A percentile compares a stretch with the other conserved stretches of the same genome.
These are phyloP conservation scores for Nycticebus coucang DNA, from an alignment of 2,113 vertebrate species.

Conservation along the genomic window DNA sequence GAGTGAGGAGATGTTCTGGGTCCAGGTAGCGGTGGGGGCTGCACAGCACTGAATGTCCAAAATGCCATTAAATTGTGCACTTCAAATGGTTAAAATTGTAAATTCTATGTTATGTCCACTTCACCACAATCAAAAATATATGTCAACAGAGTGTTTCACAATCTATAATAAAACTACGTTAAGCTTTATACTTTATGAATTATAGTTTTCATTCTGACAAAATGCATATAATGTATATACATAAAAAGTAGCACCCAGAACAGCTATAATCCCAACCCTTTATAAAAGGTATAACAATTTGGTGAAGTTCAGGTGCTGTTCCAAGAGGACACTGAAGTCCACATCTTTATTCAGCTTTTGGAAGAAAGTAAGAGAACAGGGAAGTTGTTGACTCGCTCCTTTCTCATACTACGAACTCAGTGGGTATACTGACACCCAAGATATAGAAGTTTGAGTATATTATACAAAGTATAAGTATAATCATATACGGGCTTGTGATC, in stretches of 20 bases:
- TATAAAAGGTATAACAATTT: not conserved
- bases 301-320: not conserved
- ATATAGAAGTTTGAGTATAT: not conserved
- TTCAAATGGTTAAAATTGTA: not conserved
- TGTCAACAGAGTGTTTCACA: not conserved
- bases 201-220: not conserved
- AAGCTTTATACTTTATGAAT: not conserved
- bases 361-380: not conserved
- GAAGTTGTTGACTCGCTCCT: not conserved
- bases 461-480: not conserved
- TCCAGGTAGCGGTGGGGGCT: not conserved
- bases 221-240: not conserved
- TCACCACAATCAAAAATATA: not conserved
- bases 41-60: not conserved
- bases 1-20: not conserved
- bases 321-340: not conserved
- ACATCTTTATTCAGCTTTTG: not conserved
- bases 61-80: not conserved
- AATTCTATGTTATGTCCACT: not conserved
- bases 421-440: not conserved
- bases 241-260: not conserved
- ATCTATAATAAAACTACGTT: not conserved
- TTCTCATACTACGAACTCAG: not conserved
- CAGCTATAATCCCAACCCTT: not conserved
- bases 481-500: not conserved